Evolutionary conservation across 2,797 vertebrate species (phyloP), one percentile per base, ranked within the genome.

Genomic region (Pseudochirops cupreus): DNA sequence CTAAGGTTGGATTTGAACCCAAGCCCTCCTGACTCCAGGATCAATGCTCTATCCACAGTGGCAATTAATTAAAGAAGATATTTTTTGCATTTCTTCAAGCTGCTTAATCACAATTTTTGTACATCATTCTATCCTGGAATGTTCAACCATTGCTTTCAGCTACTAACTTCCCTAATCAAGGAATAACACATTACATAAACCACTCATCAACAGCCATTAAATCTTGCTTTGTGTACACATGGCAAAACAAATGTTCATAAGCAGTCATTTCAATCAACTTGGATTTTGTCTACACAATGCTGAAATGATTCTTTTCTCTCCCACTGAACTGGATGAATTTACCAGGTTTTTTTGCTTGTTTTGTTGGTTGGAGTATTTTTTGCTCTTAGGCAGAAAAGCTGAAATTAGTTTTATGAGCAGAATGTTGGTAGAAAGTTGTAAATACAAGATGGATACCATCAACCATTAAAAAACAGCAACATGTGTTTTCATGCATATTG

Each of bases 1-100:
- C 62, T 92, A 90, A 92, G 91, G 18, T 52, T 7, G 39, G 91
- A 56, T 50, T 16, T 89, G 91, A 95, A 90, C 31, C 89, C 74
- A 96, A 56, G 46, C 18, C 53, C 28, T 52, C 50, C 24, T 52
- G n/a, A 91, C 31, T 95, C 55, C 50, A 56, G 9, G 33, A 29
- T 91, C 74, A 55, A 21, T 92, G 55, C 52, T 28, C 95, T 82
- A 82, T 46, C 67, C 1, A 9, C n/a, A 24, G n/a, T 39, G 18
- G 2, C 67, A 87, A 11, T 26, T 50, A 5, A 46, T 39, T 74
- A 74, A 74, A n/a, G 62, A 74, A 39, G 62, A 1, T 16, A 21
- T n/a, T n/a, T 54, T 74, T 18, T 87, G 39, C 24, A 87, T 50
- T 87, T 87, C 74, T 50, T 50, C 39, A 87, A 87, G 74, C 39